phyloP scores from a whole-genome alignment of 2,113 vertebrate species.

The Poeciliopsis prolifica region DNA sequence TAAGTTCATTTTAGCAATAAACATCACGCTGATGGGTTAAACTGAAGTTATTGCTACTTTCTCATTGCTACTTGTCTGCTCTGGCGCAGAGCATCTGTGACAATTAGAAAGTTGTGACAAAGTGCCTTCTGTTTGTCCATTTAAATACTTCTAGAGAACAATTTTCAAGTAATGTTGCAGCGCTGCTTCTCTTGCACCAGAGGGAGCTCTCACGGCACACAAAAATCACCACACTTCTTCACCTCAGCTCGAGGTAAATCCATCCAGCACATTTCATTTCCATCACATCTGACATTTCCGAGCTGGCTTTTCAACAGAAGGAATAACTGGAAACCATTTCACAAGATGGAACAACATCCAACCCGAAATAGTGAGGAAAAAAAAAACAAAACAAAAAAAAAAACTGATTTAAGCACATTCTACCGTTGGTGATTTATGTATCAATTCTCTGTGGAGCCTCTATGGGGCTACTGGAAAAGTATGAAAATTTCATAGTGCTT shows the following conservation, averaged over 20 bases:
- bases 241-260: conserved; percentile 15
- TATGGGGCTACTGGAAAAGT: conserved; percentile 11
- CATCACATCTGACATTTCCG: conserved; percentile 30
- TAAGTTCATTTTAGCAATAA: conserved; percentile 9
- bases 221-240: conserved; percentile 5
- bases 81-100: conserved; percentile 33
- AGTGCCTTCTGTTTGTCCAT: conserved; percentile 64
- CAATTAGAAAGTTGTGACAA: conserved; percentile 48
- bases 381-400: not conserved
- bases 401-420: not conserved
- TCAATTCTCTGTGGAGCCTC: conserved; percentile 14
- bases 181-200: conserved; percentile 66
- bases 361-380: not conserved
- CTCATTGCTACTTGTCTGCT: conserved; percentile 29
- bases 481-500: too few relatives aligned
- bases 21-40: conserved; percentile 44
- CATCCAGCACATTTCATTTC: conserved; percentile 7
- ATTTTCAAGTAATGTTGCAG: conserved; percentile 74
- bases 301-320: conserved; percentile 4
- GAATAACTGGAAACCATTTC: conserved; percentile 5
- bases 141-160: conserved; percentile 52
- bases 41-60: conserved; percentile 67
- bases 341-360: conserved; percentile 21
- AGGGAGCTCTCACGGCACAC: conserved; percentile 64
- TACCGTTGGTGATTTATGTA: not conserved